phyloP scores from a whole-genome alignment of 1,140 invertebrate species.

The Brachionus paranguensis region DNA sequence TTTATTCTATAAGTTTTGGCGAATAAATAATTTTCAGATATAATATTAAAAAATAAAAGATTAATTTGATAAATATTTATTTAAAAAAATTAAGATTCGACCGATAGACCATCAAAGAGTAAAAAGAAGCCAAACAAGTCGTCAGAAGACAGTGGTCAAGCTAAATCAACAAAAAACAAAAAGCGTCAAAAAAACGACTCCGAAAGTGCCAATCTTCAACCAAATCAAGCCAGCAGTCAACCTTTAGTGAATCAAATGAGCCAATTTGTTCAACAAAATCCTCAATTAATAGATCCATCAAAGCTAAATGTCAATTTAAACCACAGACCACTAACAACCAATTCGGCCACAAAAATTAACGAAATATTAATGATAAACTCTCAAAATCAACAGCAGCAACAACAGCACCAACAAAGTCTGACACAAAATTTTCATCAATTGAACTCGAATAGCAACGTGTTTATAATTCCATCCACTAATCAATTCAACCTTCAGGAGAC shows the following conservation, averaged over 20 bases:
- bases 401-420: neutral
- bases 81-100: neutral
- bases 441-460: neutral
- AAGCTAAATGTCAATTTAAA: neutral
- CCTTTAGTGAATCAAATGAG: neutral
- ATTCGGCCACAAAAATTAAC: conserved; percentile 21
- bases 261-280: neutral
- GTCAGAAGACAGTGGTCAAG: neutral
- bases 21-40: too few species aligned
- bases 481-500: neutral
- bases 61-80: too few species aligned
- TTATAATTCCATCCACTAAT: neutral
- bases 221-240: neutral
- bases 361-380: conserved; percentile 12
- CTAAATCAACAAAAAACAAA: neutral
- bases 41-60: too few species aligned
- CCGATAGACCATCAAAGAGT: neutral
- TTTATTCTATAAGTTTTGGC: too few species aligned
- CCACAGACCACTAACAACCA: neutral
- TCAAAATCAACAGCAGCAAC: neutral
- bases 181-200: conserved; percentile 6
- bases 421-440: neutral
- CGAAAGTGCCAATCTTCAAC: neutral
- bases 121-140: neutral
- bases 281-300: neutral